Percentiles rank a stretch among this genome's conserved stretches.
Conservation (phyloP, 2,797 vertebrate species). For the Hippoglossus hippoglossus region DNA sequence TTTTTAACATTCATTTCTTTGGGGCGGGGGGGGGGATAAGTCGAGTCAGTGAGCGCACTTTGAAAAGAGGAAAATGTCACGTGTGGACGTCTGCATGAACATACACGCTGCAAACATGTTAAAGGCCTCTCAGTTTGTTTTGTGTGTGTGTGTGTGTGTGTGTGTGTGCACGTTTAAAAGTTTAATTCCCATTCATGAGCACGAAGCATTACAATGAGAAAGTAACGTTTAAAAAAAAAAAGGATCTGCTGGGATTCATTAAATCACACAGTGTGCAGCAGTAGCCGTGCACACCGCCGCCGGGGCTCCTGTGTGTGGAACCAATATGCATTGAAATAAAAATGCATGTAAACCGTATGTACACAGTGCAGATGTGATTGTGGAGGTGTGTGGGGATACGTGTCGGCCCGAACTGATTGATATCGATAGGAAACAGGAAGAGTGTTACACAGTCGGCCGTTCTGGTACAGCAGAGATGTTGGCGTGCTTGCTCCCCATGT, state of each 20-base stretch:
- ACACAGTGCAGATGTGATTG: conserved; percentile 35
- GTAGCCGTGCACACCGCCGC: neutral
- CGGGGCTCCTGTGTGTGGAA: conserved; percentile 12
- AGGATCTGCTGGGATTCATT: conserved; percentile 36
- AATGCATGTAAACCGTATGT: conserved; percentile 10
- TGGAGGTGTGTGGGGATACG: conserved; percentile 44
- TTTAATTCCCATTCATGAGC: conserved; percentile 40
- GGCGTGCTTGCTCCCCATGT: conserved; percentile 57
- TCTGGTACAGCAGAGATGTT: conserved; percentile 56
- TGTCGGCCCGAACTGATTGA: conserved; percentile 60
- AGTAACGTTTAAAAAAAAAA: neutral
- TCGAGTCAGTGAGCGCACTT: neutral
- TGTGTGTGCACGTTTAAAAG: conserved; percentile 35
- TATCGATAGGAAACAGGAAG: conserved; percentile 62
- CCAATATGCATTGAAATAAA: conserved; percentile 44
- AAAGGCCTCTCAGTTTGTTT: conserved; percentile 5
- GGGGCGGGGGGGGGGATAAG: conserved; percentile 11
- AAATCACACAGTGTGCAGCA: conserved; percentile 13
- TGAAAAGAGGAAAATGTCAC: too few relatives aligned
- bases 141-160: conserved; percentile 37
- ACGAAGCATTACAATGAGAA: conserved; percentile 10
- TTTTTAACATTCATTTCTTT: neutral
- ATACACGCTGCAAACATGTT: too few relatives aligned
- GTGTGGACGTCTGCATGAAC: too few relatives aligned
- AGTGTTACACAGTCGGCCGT: conserved; percentile 36